Percentiles rank a stretch among this genome's conserved stretches.
Conservation (phyloP, 2,797 vertebrate species). For the Rhinogobio ventralis region DNA sequence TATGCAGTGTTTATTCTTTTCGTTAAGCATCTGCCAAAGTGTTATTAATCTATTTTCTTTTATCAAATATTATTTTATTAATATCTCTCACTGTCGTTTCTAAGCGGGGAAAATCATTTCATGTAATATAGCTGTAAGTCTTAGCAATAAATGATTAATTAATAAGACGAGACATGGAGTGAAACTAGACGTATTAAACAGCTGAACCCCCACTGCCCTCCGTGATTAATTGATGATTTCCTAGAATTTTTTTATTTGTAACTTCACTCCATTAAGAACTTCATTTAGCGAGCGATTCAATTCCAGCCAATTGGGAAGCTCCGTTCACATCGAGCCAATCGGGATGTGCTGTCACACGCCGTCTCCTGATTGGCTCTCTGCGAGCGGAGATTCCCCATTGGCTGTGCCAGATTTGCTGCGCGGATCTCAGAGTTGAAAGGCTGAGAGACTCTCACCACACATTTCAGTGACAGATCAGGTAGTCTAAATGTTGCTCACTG, state of each 20-base stretch:
- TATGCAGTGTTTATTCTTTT: neutral
- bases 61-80: neutral
- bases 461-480: constrained; percentile 54
- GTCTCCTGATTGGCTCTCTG: constrained; percentile 19
- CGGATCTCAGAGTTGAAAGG: constrained; percentile 55
- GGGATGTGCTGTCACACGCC: constrained; percentile 13
- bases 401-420: constrained; percentile 13
- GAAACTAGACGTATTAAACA: constrained; percentile 6
- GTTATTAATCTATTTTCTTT: neutral
- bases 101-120: neutral
- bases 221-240: constrained; percentile 52
- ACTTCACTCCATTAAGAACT: constrained; percentile 49
- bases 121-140: neutral
- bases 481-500: constrained; percentile 33
- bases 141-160: neutral
- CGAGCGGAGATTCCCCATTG: constrained; percentile 22
- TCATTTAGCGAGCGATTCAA: constrained; percentile 14
- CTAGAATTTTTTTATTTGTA: constrained; percentile 59
- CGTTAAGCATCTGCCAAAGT: neutral
- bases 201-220: constrained; percentile 11
- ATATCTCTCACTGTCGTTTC: neutral
- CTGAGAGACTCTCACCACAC: constrained; percentile 57
- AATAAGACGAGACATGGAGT: too few relatives aligned
- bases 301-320: constrained; percentile 62
- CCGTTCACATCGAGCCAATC: constrained; percentile 70